These are phyloP conservation scores for Chloroceryle aenea DNA, from an alignment of 2,113 vertebrate species.

Conservation along the genomic window DNA sequence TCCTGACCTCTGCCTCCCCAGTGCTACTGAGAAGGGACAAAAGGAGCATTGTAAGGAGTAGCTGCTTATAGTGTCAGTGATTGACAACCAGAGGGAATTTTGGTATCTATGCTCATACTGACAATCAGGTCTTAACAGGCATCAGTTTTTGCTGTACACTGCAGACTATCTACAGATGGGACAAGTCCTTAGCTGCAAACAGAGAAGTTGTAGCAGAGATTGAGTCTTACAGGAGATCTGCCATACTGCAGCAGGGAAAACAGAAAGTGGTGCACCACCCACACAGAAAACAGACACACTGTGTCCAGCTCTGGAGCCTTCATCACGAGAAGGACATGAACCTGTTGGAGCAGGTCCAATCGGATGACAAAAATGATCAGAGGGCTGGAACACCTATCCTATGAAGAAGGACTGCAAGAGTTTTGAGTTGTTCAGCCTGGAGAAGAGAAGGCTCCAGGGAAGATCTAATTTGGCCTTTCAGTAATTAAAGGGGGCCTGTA, in stretches of 20 bases:
- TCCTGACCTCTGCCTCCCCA: neutral
- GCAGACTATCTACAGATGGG: neutral
- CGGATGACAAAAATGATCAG: too few species aligned
- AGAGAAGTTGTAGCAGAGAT: neutral
- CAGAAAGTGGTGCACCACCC: neutral
- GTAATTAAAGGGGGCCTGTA: too few species aligned
- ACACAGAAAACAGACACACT: neutral
- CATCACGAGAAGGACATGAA: too few species aligned
- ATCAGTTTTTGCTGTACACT: rapidly evolving
- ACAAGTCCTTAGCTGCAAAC: neutral
- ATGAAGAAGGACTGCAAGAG: too few species aligned
- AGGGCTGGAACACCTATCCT: too few species aligned
- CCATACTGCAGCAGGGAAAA: neutral
- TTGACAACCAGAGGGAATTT: neutral
- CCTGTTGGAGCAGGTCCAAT: too few species aligned
- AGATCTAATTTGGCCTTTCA: too few species aligned
- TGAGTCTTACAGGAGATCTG: neutral
- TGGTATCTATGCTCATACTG: neutral
- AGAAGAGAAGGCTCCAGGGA: too few species aligned
- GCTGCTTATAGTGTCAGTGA: neutral
- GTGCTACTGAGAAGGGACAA: neutral
- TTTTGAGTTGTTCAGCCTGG: too few species aligned
- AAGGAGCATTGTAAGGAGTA: neutral
- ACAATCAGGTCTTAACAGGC: neutral
- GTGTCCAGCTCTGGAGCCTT: too few species aligned